phyloP scores from a whole-genome alignment of 1,140 invertebrate genomes.

The Drosophila kurseongensis region DNA sequence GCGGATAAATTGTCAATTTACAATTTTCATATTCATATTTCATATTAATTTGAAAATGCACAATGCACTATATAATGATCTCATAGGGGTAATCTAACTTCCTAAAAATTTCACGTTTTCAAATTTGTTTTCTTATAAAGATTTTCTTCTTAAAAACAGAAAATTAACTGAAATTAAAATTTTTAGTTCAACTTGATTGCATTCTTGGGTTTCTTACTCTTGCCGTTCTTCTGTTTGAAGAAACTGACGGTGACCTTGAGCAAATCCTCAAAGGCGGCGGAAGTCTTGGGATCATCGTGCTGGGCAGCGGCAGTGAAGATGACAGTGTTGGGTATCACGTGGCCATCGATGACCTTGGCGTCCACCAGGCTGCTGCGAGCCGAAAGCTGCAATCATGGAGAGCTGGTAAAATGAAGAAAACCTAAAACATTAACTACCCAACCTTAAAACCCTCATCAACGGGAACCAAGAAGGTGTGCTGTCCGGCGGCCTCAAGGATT shows the following conservation, averaged over 20 bases:
- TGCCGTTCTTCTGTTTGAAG: constrained; percentile 87
- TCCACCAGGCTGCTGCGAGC: constrained; percentile 88
- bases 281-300: constrained; percentile 89
- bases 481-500: constrained; percentile 90
- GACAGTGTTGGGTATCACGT: constrained; percentile 94
- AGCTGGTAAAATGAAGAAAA: background rate
- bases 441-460: constrained; percentile 95
- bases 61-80: too few species aligned
- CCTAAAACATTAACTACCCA: constrained; percentile 12
- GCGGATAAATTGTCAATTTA: too few species aligned
- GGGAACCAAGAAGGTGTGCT: constrained; percentile 95
- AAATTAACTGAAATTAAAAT: too few species aligned
- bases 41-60: too few species aligned
- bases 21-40: too few species aligned
- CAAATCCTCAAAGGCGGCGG: constrained; percentile 92
- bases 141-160: constrained; percentile 7
- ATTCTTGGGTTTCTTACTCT: constrained; percentile 85
- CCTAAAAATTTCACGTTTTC: too few species aligned
- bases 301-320: constrained; percentile 93
- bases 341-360: constrained; percentile 93
- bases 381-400: constrained; percentile 85
- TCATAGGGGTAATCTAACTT: too few species aligned
- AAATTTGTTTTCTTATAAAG: too few species aligned
- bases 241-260: constrained; percentile 93
- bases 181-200: too few species aligned